Conservation (phyloP, 1,140 invertebrate species). For the Carcinoscorpius rotundicauda region DNA sequence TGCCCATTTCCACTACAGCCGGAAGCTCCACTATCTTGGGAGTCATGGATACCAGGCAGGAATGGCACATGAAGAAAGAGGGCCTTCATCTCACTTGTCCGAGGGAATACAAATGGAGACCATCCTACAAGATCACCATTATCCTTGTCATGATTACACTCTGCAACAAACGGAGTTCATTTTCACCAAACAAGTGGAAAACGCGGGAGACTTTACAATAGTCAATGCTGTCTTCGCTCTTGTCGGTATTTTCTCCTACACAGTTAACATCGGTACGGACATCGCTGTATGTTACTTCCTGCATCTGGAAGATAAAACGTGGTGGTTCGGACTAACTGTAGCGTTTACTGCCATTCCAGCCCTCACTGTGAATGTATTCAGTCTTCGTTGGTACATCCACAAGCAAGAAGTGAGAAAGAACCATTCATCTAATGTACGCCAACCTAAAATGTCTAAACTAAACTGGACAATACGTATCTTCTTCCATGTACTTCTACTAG, state of each 20-base stretch:
- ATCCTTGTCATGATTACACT: too few species aligned
- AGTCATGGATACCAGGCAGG: neutral
- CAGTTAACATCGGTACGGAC: constrained; percentile 19
- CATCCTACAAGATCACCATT: too few species aligned
- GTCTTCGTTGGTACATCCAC: constrained; percentile 24
- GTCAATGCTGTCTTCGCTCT: constrained; percentile 2
- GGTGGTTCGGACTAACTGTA: constrained; percentile 23
- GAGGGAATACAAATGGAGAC: too few species aligned
- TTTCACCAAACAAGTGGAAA: too few species aligned
- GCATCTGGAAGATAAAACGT: constrained; percentile 11
- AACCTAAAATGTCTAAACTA: constrained; percentile 7
- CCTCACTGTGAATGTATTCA: constrained; percentile 24
- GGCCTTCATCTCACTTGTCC: neutral
- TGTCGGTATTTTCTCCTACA: constrained; percentile 19
- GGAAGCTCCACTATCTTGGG: constrained; percentile 5
- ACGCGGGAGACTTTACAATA: too few species aligned
- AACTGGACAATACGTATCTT: constrained; percentile 22
- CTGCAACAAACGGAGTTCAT: too few species aligned
- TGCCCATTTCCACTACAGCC: neutral
- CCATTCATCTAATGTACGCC: constrained; percentile 2
- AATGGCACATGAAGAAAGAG: constrained; percentile 6
- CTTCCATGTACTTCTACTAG: constrained; percentile 23
- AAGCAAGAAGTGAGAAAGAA: constrained; percentile 5
- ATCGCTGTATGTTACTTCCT: constrained; percentile 21
- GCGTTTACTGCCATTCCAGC: constrained; percentile 14